Evolutionary conservation across 1,140 invertebrate species (phyloP).

Genomic region (Temnothorax nylanderi): DNA sequence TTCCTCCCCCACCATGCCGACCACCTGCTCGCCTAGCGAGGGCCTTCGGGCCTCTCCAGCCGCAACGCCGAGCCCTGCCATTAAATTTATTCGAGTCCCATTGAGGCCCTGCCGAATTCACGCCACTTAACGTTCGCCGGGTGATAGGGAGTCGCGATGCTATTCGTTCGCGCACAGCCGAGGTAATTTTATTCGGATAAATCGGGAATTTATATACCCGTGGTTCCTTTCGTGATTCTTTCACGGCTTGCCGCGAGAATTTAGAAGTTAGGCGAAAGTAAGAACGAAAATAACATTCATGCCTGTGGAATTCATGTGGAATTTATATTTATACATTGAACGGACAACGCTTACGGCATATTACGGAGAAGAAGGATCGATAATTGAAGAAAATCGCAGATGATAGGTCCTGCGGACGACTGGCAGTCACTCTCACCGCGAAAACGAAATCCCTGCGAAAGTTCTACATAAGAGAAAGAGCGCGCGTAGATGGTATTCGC

Average conservation of each 20-base stretch:
- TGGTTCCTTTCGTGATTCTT: neutral
- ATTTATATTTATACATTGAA: neutral
- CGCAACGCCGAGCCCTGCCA: slow-evolving; percentile 77
- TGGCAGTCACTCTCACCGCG: slow-evolving; percentile 57
- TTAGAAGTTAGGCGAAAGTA: neutral
- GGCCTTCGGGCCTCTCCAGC: slow-evolving; percentile 74
- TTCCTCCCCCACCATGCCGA: slow-evolving; percentile 73
- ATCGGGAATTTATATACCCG: slow-evolving; percentile 26
- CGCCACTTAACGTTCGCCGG: slow-evolving; percentile 31
- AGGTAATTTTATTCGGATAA: slow-evolving; percentile 15
- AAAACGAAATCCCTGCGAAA: slow-evolving; percentile 72
- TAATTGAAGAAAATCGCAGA: slow-evolving; percentile 54
- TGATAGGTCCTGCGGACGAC: slow-evolving; percentile 37
- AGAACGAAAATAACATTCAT: neutral
- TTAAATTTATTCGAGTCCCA: slow-evolving; percentile 84
- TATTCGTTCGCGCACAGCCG: neutral
- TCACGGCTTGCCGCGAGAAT: neutral
- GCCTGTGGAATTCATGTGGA: too few species aligned
- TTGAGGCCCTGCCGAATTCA: slow-evolving; percentile 77
- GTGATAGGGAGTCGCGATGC: neutral
- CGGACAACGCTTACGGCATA: neutral
- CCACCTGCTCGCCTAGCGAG: slow-evolving; percentile 82
- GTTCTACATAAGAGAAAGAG: slow-evolving; percentile 63
- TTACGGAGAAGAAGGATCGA: slow-evolving; percentile 7
- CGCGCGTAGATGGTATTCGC: slow-evolving; percentile 77